phyloP scores from a whole-genome alignment of 2,888 invertebrate species.

The Leptura quadrifasciata region DNA sequence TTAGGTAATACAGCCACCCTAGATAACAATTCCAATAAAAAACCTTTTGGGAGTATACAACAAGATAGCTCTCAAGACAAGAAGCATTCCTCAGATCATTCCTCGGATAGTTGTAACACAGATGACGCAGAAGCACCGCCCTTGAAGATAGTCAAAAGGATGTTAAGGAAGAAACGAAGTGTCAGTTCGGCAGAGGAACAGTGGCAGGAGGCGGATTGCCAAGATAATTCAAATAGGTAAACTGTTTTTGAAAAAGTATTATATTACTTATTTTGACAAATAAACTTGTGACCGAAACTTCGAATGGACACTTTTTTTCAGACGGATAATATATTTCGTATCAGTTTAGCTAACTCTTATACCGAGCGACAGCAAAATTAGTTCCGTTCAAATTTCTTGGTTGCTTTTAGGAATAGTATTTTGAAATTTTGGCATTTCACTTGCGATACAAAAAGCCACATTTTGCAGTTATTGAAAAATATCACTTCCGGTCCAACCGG shows the following conservation, averaged over 20 bases:
- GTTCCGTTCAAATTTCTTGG: too few species aligned
- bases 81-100: constrained; percentile 60
- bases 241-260: not conserved
- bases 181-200: constrained; percentile 77
- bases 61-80: constrained; percentile 52
- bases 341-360: too few species aligned
- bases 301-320: not conserved
- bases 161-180: constrained; percentile 77
- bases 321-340: too few species aligned
- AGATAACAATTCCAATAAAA: constrained; percentile 41
- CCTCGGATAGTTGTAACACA: constrained; percentile 55
- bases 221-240: constrained; percentile 54
- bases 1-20: constrained; percentile 20
- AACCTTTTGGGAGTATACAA: constrained; percentile 43
- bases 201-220: constrained; percentile 74
- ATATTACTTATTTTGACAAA: not conserved
- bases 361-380: too few species aligned
- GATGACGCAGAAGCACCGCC: constrained; percentile 49
- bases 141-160: constrained; percentile 60
- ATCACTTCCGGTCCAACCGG: too few species aligned
- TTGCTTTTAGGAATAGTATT: too few species aligned
- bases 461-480: too few species aligned
- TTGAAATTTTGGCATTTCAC: too few species aligned
- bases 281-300: not conserved
- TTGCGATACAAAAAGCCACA: too few species aligned